phyloP scores from a whole-genome alignment of 2,113 vertebrate genomes.

The Megaceryle maxima region DNA sequence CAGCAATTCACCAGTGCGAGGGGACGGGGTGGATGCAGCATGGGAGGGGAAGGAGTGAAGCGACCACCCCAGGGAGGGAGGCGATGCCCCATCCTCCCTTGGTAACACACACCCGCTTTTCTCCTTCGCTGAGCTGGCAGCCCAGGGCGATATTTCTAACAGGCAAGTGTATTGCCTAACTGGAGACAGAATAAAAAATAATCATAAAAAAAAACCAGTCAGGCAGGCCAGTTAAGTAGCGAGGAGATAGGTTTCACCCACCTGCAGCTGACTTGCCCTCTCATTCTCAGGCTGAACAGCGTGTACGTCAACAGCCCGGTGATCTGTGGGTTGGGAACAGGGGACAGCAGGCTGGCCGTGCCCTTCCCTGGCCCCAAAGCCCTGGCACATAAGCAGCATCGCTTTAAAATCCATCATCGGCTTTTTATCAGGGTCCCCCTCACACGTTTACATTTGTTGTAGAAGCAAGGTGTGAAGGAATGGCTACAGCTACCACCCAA shows the following conservation, averaged over 20 bases:
- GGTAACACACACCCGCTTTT: neutral
- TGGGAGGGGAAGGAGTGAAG: neutral
- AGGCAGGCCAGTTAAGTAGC: slow-evolving; percentile 53
- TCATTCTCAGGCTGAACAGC: slow-evolving; percentile 11
- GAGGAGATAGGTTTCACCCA: slow-evolving; percentile 60
- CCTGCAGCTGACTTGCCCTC: slow-evolving; percentile 43
- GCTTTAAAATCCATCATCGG: rapidly evolving
- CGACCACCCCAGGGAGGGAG: neutral
- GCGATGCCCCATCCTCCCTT: neutral
- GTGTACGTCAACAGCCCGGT: neutral
- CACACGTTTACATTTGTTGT: rapidly evolving
- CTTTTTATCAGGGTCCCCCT: neutral
- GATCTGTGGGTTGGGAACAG: neutral
- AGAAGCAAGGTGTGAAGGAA: neutral
- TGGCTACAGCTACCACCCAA: neutral
- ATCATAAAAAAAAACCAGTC: slow-evolving; percentile 65
- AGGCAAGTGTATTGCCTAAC: slow-evolving; percentile 67
- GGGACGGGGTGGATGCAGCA: neutral
- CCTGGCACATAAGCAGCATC: rapidly evolving
- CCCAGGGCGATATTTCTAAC: slow-evolving; percentile 60
- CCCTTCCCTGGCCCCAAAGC: neutral
- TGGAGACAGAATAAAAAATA: slow-evolving; percentile 66
- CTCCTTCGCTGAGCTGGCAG: slow-evolving; percentile 65
- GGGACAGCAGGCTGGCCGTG: neutral
- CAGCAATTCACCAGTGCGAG: neutral